Conservation (phyloP, 1,140 invertebrate species). For the Drosophila pandora region DNA sequence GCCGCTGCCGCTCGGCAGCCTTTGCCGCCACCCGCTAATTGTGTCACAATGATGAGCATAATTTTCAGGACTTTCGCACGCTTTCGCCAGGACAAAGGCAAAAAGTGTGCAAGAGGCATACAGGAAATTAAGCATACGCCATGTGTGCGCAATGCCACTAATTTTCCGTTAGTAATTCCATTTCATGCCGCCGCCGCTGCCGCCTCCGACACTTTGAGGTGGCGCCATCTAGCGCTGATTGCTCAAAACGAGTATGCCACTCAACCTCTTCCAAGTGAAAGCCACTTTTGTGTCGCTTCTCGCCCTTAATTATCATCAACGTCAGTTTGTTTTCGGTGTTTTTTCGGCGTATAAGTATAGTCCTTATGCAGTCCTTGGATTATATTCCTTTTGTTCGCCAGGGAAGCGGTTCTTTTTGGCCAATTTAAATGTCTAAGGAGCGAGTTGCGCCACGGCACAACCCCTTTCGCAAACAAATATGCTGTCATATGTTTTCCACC, state of each 20-base stretch:
- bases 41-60: conserved; percentile 81
- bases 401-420: conserved; percentile 30
- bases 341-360: conserved; percentile 1
- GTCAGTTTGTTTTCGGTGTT: conserved; percentile 55
- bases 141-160: conserved; percentile 59
- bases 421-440: conserved; percentile 58
- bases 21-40: conserved; percentile 54
- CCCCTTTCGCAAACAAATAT: conserved; percentile 57
- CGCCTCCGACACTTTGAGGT: conserved; percentile 30
- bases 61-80: conserved; percentile 56
- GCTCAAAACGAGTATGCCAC: conserved; percentile 9
- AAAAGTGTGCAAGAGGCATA: conserved; percentile 11
- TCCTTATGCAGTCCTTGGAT: conserved; percentile 27
- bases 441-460: not conserved
- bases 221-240: conserved; percentile 30
- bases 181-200: conserved; percentile 41
- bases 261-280: conserved; percentile 12
- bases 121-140: conserved; percentile 75
- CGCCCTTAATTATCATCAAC: conserved; percentile 78
- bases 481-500: conserved; percentile 66
- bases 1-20: conserved; percentile 6
- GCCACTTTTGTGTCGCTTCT: conserved; percentile 15
- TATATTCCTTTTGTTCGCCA: conserved; percentile 3
- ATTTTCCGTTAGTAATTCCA: conserved; percentile 80
- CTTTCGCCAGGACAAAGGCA: conserved; percentile 39